Conservation (phyloP, 2,797 vertebrate genomes). For the Pangasius krempfi region DNA sequence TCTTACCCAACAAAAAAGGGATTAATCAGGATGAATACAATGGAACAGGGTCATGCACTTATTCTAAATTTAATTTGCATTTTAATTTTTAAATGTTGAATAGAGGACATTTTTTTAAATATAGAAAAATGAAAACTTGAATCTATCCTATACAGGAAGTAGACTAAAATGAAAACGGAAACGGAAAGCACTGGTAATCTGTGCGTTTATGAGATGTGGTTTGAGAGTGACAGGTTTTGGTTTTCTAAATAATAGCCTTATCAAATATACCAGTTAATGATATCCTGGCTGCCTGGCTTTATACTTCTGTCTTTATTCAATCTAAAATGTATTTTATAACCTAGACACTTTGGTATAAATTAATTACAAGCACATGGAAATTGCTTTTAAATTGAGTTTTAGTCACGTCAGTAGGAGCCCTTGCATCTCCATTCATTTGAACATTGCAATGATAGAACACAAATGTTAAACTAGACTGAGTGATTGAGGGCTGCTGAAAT, state of each 20-base stretch:
- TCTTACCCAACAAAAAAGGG: neutral
- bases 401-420: neutral
- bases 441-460: neutral
- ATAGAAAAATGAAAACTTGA: neutral
- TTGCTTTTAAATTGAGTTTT: slow-evolving; percentile 34
- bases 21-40: neutral
- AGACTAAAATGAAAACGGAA: neutral
- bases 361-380: slow-evolving; percentile 27
- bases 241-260: slow-evolving; percentile 5
- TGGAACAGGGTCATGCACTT: neutral
- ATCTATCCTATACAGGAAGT: neutral
- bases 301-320: neutral
- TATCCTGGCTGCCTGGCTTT: neutral
- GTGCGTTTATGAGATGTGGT: neutral
- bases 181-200: neutral
- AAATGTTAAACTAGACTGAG: slow-evolving; percentile 8
- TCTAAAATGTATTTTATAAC: neutral
- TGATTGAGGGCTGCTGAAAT: slow-evolving; percentile 7
- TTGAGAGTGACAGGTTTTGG: neutral
- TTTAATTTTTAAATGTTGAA: neutral
- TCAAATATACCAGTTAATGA: slow-evolving; percentile 17
- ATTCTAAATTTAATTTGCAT: neutral
- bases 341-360: slow-evolving; percentile 18
- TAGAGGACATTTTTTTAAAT: neutral
- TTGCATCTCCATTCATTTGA: slow-evolving; percentile 19